Conservation (phyloP, 30 jellyfish, hydroid and myxozoan species). For the Chrysaora quinquecirrha region DNA sequence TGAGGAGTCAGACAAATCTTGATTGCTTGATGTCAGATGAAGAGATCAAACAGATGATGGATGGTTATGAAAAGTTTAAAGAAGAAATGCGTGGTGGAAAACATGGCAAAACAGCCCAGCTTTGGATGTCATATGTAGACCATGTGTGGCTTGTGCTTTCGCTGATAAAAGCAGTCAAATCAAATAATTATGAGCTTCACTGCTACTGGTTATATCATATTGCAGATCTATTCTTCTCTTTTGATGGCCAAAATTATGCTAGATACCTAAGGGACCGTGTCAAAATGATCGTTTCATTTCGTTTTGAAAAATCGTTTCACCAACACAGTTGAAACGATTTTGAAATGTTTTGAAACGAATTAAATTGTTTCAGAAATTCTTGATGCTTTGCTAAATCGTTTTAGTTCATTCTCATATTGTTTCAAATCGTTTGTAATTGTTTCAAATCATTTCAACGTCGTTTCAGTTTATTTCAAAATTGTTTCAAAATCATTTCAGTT, state of each 20-base stretch:
- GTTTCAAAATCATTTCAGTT: too few relatives aligned
- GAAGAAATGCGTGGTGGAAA: slow-evolving; percentile 1
- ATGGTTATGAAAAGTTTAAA: not conserved
- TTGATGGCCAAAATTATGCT: not conserved
- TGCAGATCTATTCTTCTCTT: not conserved
- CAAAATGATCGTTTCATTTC: too few relatives aligned
- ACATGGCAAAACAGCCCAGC: slow-evolving; percentile 7
- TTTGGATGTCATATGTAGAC: not conserved
- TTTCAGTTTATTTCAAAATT: too few relatives aligned
- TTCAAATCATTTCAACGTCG: too few relatives aligned
- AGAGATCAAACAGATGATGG: not conserved
- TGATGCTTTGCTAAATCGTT: too few relatives aligned
- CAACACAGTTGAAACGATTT: too few relatives aligned
- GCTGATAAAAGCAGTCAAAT: slow-evolving; percentile 15
- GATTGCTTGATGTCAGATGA: not conserved
- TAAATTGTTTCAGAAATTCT: too few relatives aligned
- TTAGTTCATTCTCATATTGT: too few relatives aligned
- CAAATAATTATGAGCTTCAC: slow-evolving; percentile 8
- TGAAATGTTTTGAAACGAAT: too few relatives aligned
- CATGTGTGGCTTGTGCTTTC: slow-evolving; percentile 11
- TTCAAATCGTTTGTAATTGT: too few relatives aligned
- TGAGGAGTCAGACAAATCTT: slow-evolving; percentile 1
- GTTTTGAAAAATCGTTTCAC: too few relatives aligned
- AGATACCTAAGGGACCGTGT: too few relatives aligned
- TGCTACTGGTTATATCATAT: not conserved